phyloP scores from a whole-genome alignment of 1,140 invertebrate species.

The Drosophila pseudoobscura region DNA sequence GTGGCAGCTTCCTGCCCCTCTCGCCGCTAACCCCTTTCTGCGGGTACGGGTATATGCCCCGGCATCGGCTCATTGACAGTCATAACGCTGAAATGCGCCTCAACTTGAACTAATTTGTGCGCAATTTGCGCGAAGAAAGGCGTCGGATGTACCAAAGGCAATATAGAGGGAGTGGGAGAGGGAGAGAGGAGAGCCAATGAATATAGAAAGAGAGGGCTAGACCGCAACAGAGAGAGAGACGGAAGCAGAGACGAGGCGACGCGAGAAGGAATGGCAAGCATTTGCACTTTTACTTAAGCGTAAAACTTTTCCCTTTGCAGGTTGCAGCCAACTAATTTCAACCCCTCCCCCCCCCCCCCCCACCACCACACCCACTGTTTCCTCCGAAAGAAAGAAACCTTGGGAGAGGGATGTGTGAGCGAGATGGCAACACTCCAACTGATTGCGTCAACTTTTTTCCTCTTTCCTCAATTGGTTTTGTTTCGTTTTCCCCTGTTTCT shows the following conservation, averaged over 20 bases:
- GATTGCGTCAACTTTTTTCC: constrained; percentile 73
- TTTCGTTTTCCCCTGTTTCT: constrained; percentile 42
- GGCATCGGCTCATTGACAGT: constrained; percentile 74
- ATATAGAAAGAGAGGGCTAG: constrained; percentile 22
- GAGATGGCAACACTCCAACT: constrained; percentile 58
- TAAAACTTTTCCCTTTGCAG: constrained; percentile 73
- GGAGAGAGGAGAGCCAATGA: constrained; percentile 34
- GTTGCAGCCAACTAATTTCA: constrained; percentile 75
- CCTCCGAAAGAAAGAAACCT: no score
- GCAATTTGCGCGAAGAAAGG: constrained; percentile 70
- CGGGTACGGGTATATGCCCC: no score
- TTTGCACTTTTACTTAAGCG: constrained; percentile 77
- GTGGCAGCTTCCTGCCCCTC: constrained; percentile 28
- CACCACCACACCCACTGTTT: no score
- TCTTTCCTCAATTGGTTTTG: constrained; percentile 34
- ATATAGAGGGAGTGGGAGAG: constrained; percentile 12
- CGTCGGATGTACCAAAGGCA: constrained; percentile 40
- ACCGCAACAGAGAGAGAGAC: constrained; percentile 10
- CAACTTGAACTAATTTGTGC: constrained; percentile 78
- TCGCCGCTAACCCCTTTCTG: no score
- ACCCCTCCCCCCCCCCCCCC: constrained; percentile 7
- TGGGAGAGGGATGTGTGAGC: background rate
- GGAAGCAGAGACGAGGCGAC: background rate
- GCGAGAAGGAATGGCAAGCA: constrained; percentile 51
- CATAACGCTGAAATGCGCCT: constrained; percentile 75